Base-by-base conservation (phyloP, 2,888 invertebrate species). In the Bhutanitis thaidina region DNA sequence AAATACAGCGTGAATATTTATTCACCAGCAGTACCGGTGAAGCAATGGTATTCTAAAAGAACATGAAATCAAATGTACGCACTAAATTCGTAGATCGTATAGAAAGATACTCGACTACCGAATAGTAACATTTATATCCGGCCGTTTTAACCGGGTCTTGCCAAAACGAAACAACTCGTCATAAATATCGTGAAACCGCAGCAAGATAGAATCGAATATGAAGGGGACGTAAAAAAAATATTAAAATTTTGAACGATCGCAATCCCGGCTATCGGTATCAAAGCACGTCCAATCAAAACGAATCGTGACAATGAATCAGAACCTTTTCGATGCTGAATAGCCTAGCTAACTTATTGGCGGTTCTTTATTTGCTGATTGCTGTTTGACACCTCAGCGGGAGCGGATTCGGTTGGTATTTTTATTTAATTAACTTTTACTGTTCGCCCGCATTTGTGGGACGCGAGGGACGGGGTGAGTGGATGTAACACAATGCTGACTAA, bases 251-350 rank as follows among this genome's bases (percentile, higher is more conserved):
- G 69, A 82, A 72, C 78, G 76, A 76, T 76, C 72, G 71, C 81
- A 85, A 88, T 87, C 88, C 87, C 69, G 64, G 78, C 79, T 86
- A 88, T 86, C 88, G 78, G 70, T 86, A 82, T 81, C 88, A 85
- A 81, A 85, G 88, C 89, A 89, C 89, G 88, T 88, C 82, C 88
- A 87, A 86, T 88, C 84, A 84, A 83, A 85, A 75, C 79, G 83
- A 74, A 83, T 83, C 87, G 88, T 88, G 87, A 87, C 86, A 85
- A 80, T 84, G 86, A 85, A 83, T 83, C 79, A 78, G 77, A 80
- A 79, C 81, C 82, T 81, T 85, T 84, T 75, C 79, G 82, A 80
- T 81, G 75, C 74, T 73, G 81, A 84, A 84, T 86, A 80, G 78
- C 73, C 74, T 67, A 67, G 80, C 80, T 83, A 85, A 86, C 84